These are phyloP conservation scores for Drosophila flavopinicola DNA, from an alignment of 2,888 invertebrate genomes.

Conservation along the genomic window DNA sequence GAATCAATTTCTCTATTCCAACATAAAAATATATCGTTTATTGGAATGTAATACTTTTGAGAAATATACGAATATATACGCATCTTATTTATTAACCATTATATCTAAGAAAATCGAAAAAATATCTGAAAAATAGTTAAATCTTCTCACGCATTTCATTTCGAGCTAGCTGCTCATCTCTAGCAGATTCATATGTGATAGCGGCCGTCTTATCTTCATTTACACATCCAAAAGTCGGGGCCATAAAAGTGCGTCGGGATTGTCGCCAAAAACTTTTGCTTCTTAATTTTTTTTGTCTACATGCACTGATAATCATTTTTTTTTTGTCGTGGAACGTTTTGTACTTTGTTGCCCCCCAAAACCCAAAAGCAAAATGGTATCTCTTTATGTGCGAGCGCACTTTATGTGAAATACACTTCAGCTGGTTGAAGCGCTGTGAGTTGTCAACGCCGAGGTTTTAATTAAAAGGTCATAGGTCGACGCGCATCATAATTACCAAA, in stretches of 20 bases:
- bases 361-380: constrained; percentile 1
- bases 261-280: constrained; percentile 75
- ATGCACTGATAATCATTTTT: constrained; percentile 58
- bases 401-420: constrained; percentile 22
- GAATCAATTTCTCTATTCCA: no score
- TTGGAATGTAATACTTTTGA: no score
- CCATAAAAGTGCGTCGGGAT: constrained; percentile 72
- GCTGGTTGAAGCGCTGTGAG: constrained; percentile 6
- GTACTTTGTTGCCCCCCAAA: constrained; percentile 32
- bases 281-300: constrained; percentile 48
- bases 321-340: constrained; percentile 6
- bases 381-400: constrained; percentile 31
- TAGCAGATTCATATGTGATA: constrained; percentile 27
- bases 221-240: constrained; percentile 54
- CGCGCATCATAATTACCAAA: constrained; percentile 60
- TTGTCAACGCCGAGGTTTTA: constrained; percentile 46
- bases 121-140: background rate
- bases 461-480: constrained; percentile 68
- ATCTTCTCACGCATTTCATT: background rate
- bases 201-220: constrained; percentile 60
- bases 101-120: no score
- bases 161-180: constrained; percentile 41
- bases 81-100: no score
- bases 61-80: no score
- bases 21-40: no score